Evolutionary conservation across 2,113 vertebrate genomes (phyloP).

Genomic region (Pollachius pollachius): DNA sequence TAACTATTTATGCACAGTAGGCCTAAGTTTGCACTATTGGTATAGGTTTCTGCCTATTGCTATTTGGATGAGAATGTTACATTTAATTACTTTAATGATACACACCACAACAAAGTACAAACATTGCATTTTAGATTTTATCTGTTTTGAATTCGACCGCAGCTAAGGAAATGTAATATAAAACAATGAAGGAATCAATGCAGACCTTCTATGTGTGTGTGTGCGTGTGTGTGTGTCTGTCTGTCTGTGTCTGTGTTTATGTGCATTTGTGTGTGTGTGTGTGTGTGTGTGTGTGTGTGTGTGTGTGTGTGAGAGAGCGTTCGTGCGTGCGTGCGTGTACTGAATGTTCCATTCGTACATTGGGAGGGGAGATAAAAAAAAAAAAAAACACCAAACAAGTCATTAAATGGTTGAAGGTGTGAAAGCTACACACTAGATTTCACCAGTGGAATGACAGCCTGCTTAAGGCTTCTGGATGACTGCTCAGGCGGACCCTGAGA

Average conservation of each 20-base stretch:
- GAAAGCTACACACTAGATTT: constrained; percentile 42
- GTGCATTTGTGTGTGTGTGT: too few relatives aligned
- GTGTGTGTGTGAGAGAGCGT: too few relatives aligned
- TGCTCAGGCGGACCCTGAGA: constrained; percentile 26
- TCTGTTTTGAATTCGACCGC: too few relatives aligned
- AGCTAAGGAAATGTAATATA: too few relatives aligned
- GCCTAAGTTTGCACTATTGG: neutral
- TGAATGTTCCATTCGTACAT: too few relatives aligned
- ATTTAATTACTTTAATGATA: neutral
- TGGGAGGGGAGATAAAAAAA: neutral
- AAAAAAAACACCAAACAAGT: constrained; percentile 21
- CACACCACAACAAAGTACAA: neutral
- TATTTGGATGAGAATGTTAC: neutral
- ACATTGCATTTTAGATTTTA: too few relatives aligned
- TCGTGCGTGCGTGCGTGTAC: too few relatives aligned
- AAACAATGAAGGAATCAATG: too few relatives aligned
- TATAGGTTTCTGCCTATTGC: neutral
- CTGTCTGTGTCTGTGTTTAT: too few relatives aligned
- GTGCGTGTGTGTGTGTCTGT: too few relatives aligned
- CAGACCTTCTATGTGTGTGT: too few relatives aligned
- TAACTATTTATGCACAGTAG: neutral
- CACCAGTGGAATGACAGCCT: constrained; percentile 38
- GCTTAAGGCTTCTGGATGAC: constrained; percentile 40
- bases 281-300: too few relatives aligned
- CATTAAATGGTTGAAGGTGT: constrained; percentile 36